Conservation (phyloP, 2,113 vertebrate genomes). For the Oryzias woworae region DNA sequence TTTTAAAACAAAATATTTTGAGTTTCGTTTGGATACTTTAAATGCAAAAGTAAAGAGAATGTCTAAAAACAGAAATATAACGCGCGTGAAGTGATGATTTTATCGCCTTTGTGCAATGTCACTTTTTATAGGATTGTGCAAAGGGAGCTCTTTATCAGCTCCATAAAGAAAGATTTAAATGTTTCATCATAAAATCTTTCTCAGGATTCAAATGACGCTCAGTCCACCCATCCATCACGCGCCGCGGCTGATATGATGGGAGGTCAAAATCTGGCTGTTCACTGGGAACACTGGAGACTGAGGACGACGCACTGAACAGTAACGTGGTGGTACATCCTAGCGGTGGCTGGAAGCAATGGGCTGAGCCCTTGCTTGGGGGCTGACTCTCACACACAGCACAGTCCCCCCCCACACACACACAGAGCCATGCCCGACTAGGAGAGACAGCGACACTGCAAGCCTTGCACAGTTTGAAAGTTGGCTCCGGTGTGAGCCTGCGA, state of each 20-base stretch:
- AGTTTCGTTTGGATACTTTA: no score
- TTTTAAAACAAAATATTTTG: no score
- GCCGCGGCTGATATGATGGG: constrained; percentile 12
- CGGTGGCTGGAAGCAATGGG: constrained; percentile 78
- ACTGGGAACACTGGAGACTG: constrained; percentile 30
- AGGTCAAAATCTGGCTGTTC: constrained; percentile 63
- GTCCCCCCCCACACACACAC: constrained; percentile 51
- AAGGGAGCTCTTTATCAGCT: no score
- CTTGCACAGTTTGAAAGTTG: constrained; percentile 48
- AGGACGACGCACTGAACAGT: constrained; percentile 64
- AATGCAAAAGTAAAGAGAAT: no score
- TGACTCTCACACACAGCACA: constrained; percentile 70
- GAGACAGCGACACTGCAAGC: constrained; percentile 39
- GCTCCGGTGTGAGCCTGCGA: constrained; percentile 29
- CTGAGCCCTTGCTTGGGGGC: constrained; percentile 75
- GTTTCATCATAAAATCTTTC: no score
- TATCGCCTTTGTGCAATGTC: no score
- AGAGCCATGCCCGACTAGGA: constrained; percentile 50
- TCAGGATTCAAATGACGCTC: constrained; percentile 21
- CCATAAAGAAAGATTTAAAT: no score
- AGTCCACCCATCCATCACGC: not conserved
- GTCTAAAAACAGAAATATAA: no score
- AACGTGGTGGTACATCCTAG: constrained; percentile 85
- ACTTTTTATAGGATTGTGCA: no score
- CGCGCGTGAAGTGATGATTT: no score